Evolutionary conservation across 2,113 vertebrate species (phyloP).

Genomic region (Aleadryas rufinucha): DNA sequence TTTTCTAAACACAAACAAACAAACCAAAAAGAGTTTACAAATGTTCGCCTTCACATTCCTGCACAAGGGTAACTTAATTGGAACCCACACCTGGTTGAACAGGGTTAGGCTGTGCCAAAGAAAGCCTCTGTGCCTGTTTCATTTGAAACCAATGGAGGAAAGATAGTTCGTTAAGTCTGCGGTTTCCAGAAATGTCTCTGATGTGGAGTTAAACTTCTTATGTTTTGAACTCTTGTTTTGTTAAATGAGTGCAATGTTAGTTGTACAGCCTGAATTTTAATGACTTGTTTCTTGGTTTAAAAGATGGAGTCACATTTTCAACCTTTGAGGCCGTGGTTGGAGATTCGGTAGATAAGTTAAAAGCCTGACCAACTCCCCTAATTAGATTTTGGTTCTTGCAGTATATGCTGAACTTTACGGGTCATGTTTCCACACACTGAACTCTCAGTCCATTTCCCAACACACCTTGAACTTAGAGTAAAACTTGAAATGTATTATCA

Average conservation of each 20-base stretch:
- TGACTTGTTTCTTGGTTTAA: not conserved
- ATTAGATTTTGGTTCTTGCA: conserved; percentile 8
- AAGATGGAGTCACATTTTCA: not conserved
- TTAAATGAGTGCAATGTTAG: not conserved
- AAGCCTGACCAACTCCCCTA: not conserved
- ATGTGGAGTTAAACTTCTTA: not conserved
- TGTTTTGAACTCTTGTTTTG: not conserved
- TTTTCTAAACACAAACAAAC: not conserved
- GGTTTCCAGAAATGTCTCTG: conserved; percentile 19
- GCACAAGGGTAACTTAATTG: not conserved
- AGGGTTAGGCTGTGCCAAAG: not conserved
- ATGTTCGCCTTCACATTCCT: not conserved
- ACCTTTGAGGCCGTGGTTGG: not conserved
- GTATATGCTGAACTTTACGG: not conserved
- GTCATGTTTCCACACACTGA: not conserved
- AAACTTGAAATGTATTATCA: not conserved
- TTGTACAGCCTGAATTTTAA: conserved; percentile 1
- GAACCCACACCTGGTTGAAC: not conserved
- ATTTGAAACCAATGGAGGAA: not conserved
- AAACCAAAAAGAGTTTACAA: not conserved
- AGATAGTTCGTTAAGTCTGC: not conserved
- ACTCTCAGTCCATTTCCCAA: not conserved
- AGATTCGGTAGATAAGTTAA: not conserved
- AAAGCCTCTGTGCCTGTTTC: not conserved
- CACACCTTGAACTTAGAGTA: not conserved